Percentiles rank a stretch among this genome's conserved stretches.
These are phyloP conservation scores for Notamacropus eugenii DNA, from an alignment of 2,797 vertebrate species.

Conservation along the genomic window DNA sequence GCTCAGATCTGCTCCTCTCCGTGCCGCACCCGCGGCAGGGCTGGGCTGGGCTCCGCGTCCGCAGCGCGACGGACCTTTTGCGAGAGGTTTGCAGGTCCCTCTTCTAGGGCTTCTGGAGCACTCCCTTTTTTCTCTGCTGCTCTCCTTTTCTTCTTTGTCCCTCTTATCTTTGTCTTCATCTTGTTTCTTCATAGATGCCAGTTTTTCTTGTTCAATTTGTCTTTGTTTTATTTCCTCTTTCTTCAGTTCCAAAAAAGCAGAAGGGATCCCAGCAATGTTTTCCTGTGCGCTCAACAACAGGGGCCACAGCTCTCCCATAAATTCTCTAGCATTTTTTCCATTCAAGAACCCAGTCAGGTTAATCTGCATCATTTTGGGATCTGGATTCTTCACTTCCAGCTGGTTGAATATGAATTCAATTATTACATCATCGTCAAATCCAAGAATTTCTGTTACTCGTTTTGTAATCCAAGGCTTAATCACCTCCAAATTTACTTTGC, in stretches of 20 bases:
- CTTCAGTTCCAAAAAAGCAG: constrained; percentile 98
- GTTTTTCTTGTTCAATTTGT: constrained; percentile 99
- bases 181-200: constrained; percentile 96
- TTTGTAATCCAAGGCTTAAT: constrained; percentile 99
- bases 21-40: no score
- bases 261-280: constrained; percentile 99
- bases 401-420: constrained; percentile 99
- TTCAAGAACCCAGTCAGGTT: constrained; percentile 99
- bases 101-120: constrained; percentile 96
- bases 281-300: constrained; percentile 98
- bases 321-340: constrained; percentile 99
- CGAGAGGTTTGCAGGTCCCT: constrained; percentile 80
- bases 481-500: constrained; percentile 99
- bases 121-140: constrained; percentile 91
- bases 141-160: constrained; percentile 92
- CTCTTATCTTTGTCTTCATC: constrained; percentile 95
- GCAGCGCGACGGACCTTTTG: no score
- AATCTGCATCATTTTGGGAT: constrained; percentile 99
- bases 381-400: constrained; percentile 99
- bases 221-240: constrained; percentile 99
- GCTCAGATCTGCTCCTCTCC: no score
- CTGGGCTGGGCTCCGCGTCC: no score
- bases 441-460: constrained; percentile 99
- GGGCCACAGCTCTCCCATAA: constrained; percentile 99
- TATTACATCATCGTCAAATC: constrained; percentile 99